Evolutionary conservation across 2,888 invertebrate species (phyloP).

Genomic region (Pterostichus niger): DNA sequence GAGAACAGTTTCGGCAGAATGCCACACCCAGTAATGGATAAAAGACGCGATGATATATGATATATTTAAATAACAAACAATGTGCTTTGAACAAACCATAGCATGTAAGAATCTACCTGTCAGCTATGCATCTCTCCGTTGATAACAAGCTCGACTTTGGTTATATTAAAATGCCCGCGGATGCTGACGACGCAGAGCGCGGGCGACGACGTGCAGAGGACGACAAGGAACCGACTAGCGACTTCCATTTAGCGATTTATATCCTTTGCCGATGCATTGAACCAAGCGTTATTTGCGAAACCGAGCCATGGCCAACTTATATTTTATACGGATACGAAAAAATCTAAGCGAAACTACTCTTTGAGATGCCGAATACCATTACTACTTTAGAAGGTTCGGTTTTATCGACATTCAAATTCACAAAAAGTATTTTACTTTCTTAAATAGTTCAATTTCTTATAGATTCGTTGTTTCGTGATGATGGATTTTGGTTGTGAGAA

Average conservation of each 20-base stretch:
- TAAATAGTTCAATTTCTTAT: no score
- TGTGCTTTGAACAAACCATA: background rate
- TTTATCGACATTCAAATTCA: no score
- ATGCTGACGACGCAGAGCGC: conserved; percentile 34
- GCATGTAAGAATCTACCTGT: background rate
- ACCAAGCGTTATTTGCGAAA: conserved; percentile 50
- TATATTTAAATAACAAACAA: no score
- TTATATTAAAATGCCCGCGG: conserved; percentile 51
- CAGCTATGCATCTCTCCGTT: conserved; percentile 13
- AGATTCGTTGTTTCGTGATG: no score
- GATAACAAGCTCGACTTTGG: conserved; percentile 33
- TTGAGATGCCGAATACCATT: conserved; percentile 34
- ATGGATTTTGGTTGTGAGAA: no score
- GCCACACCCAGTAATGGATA: no score
- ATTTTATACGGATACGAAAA: conserved; percentile 58
- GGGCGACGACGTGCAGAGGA: background rate
- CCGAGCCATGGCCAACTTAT: conserved; percentile 57
- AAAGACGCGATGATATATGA: no score
- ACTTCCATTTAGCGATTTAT: conserved; percentile 62
- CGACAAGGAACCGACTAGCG: background rate
- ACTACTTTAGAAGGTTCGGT: background rate
- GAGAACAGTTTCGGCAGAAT: no score
- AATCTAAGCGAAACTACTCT: conserved; percentile 46
- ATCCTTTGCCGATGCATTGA: conserved; percentile 65
- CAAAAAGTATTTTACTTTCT: no score